Base-by-base conservation (phyloP, 23 tunicate species). In the Ciona savignyi region DNA sequence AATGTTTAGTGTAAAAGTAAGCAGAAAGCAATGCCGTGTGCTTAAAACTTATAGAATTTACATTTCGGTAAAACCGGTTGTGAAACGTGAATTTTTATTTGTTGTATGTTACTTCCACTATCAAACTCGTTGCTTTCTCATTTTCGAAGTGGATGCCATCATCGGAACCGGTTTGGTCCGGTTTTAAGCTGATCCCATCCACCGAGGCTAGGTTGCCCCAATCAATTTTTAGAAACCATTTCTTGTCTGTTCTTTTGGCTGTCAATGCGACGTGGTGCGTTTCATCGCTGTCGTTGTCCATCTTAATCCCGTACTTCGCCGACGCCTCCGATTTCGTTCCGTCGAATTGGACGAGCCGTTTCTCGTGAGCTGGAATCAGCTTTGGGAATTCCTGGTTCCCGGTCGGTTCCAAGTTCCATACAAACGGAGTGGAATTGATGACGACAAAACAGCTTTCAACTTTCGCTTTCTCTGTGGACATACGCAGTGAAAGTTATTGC, bases 181-280 rank as follows among this genome's bases (percentile, higher is more conserved):
- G 87, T 74, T 74, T 74, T 27, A 74, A 56, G 51, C 30, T 23
- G 80, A 74, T 35, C 27, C 67, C 78, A 22, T n/a, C 67, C 15
- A 63, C 22, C 24, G 26, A 23, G 4, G 28, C 26, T 22, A 25
- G 26, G 22, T 63, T 25, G 22, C 6, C 28, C 67, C 67, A 63
- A 22, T 63, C 67, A 4, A 63, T 25, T 63, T 63, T 63, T 9
- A 63, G 67, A 42, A 42, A 42, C 56, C 56, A 42, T 42, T 42
- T 42, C 56, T 42, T 42, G 56, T 42, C 15, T 9, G 56, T 42
- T 42, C 15, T 15, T 9, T 42, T 42, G 9, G 9, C 15, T 15
- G 9, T 42, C 15, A 42, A 9, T 6, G 9, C 56, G 11, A 42
- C 15, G 9, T 9, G 15, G 9, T 6, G 11, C 11, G 56, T 42